A percentile compares a stretch with the other conserved stretches of the same genome.
Evolutionary conservation across 2,113 vertebrate genomes (phyloP).

Genomic region (Beaufortia kweichowensis): DNA sequence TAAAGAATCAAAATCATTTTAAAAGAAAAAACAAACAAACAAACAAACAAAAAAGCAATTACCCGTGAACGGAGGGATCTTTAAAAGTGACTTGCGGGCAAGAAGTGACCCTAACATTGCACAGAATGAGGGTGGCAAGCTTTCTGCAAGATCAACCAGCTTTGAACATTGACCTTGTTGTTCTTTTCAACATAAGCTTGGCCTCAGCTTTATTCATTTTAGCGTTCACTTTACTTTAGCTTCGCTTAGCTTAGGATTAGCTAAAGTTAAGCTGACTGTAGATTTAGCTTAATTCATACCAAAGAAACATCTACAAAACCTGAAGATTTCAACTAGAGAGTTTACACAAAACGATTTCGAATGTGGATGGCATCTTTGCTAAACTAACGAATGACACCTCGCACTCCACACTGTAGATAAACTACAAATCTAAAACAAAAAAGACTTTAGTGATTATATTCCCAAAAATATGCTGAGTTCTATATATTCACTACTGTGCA

Average conservation of each 20-base stretch:
- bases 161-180: constrained; percentile 37
- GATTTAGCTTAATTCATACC: constrained; percentile 43
- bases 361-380: constrained; percentile 38
- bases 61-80: constrained; percentile 75
- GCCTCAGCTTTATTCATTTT: constrained; percentile 34
- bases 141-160: constrained; percentile 39
- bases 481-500: constrained; percentile 71
- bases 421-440: constrained; percentile 61
- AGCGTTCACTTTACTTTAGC: constrained; percentile 45
- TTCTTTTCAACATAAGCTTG: constrained; percentile 42
- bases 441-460: constrained; percentile 82
- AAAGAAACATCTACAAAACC: constrained; percentile 30
- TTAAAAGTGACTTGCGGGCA: constrained; percentile 54
- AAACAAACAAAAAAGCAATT: constrained; percentile 61
- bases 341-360: constrained; percentile 11
- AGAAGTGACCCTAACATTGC: constrained; percentile 63
- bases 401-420: constrained; percentile 52
- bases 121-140: constrained; percentile 64
- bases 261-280: constrained; percentile 33
- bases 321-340: constrained; percentile 30
- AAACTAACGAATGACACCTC: constrained; percentile 12
- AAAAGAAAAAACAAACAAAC: constrained; percentile 60
- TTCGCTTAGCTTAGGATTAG: constrained; percentile 25
- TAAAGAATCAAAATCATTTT: constrained; percentile 61
- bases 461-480: constrained; percentile 74